Evolutionary conservation across 2,113 vertebrate species (phyloP), one percentile per base, ranked within the genome.

Genomic region (Coryphaenoides rupestris): DNA sequence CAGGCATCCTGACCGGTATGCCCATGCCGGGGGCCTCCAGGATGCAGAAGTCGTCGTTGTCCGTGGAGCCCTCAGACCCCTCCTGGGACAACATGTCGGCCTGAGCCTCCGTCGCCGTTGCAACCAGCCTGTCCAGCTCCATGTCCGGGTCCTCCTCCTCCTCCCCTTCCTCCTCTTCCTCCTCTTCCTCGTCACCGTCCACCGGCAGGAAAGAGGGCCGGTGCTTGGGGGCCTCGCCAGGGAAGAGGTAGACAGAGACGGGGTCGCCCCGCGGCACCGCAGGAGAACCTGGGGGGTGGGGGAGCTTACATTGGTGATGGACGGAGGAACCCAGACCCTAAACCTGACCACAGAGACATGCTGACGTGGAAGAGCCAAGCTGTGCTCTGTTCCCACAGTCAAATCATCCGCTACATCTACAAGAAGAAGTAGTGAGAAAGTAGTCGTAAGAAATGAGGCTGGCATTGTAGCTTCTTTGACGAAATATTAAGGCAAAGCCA

Each of bases 21-120:
- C 95, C 94, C 64, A 95, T 92, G 73, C 95, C 95, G 0, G 95
- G 95, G 21, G 95, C 93, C 13, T 96, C 95, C 23, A 96, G 84
- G 84, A 96, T 96, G 71, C 95, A 96, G 76, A 96, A 96, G 77
- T 95, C 95, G 0, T 96, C 95, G 0, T 94, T 93, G 82, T 96
- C 94, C 0, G 92, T 90, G 58, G 93, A 92, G 28, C 88, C 77
- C 52, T 90, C 89, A 0, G 91, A 92, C 78, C 67, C 88, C 78
- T 89, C 89, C 26, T 88, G 92, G 59, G 60, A 90, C 79, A 85
- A 83, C 84, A 75, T 73, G 28, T 91, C 90, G 16, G 78, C 76
- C 54, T 88, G 84, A 1, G 71, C 87, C 60, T 92, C 91, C 5
- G 73, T 84, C 19, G 87, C 88, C 49, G 86, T 84, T 49, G 72